Evolutionary conservation across 37 sponge, comb jelly and placozoan species (phyloP).

Genomic region (Lycopodina hypogea): DNA sequence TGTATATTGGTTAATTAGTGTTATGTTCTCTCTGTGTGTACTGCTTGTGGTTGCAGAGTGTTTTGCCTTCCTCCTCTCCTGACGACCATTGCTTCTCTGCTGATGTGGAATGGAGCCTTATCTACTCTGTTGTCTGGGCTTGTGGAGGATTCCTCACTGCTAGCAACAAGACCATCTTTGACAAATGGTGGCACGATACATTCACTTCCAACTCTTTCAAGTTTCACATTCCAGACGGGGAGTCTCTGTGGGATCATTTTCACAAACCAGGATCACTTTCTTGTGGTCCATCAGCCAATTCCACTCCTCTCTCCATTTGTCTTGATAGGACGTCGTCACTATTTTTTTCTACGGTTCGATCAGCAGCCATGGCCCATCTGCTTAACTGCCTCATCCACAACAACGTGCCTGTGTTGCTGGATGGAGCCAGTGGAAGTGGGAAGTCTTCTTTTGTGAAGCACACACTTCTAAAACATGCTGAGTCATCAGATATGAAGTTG

Average conservation of each 20-base stretch:
- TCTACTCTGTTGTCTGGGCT: conserved; percentile 49
- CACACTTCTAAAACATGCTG: neutral
- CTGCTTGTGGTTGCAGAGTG: conserved; percentile 5
- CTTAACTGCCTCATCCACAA: neutral
- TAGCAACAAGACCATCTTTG: conserved; percentile 26
- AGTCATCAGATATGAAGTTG: neutral
- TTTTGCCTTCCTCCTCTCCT: neutral
- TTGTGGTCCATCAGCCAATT: neutral
- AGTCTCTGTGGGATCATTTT: conserved; percentile 41
- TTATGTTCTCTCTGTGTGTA: too few relatives aligned
- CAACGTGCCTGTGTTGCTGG: conserved; percentile 50
- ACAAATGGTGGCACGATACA: conserved; percentile 34
- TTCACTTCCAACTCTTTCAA: neutral
- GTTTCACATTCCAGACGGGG: conserved; percentile 1
- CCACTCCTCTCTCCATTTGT: neutral
- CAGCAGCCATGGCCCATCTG: conserved; percentile 16
- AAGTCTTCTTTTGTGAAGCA: conserved; percentile 51
- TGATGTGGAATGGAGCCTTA: conserved; percentile 22
- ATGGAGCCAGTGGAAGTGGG: conserved; percentile 57
- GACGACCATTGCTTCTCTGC: neutral
- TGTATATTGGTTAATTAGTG: too few relatives aligned
- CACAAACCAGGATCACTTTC: neutral
- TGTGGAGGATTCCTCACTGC: conserved; percentile 39
- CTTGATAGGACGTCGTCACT: neutral
- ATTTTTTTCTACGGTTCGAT: conserved; percentile 18